phyloP scores from a whole-genome alignment of 1,140 invertebrate genomes.

The Apis dorsata region DNA sequence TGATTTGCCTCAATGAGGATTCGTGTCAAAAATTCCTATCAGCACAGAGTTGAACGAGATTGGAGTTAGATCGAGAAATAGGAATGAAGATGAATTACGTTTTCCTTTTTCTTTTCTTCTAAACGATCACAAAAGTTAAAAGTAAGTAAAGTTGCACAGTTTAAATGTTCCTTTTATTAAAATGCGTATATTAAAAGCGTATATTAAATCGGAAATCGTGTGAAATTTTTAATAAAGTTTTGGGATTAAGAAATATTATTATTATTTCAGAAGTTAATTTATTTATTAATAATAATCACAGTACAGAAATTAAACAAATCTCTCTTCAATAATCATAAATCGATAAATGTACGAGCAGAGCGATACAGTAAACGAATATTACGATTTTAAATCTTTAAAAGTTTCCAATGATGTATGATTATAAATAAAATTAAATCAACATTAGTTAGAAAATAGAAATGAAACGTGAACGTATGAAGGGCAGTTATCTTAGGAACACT shows the following conservation, averaged over 20 bases:
- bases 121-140: not conserved
- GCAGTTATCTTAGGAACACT: conserved; percentile 3
- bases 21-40: conserved; percentile 37
- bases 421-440: conserved; percentile 53
- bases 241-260: too few relatives aligned
- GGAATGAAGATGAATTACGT: not conserved
- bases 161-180: not conserved
- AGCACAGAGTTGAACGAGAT: not conserved
- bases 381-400: conserved; percentile 36
- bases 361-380: too few relatives aligned
- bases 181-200: too few relatives aligned
- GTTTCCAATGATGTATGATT: not conserved
- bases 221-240: too few relatives aligned
- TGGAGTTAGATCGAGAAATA: not conserved
- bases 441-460: conserved; percentile 47
- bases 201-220: too few relatives aligned
- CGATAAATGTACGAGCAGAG: not conserved
- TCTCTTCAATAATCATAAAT: too few relatives aligned
- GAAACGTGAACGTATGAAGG: conserved; percentile 39
- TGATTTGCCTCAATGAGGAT: not conserved
- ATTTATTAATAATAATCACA: too few relatives aligned
- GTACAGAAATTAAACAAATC: too few relatives aligned
- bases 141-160: not conserved
- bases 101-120: too few relatives aligned
- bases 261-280: too few relatives aligned